Conservation (phyloP, 2,113 vertebrate species). For the Colistium nudipinnis region DNA sequence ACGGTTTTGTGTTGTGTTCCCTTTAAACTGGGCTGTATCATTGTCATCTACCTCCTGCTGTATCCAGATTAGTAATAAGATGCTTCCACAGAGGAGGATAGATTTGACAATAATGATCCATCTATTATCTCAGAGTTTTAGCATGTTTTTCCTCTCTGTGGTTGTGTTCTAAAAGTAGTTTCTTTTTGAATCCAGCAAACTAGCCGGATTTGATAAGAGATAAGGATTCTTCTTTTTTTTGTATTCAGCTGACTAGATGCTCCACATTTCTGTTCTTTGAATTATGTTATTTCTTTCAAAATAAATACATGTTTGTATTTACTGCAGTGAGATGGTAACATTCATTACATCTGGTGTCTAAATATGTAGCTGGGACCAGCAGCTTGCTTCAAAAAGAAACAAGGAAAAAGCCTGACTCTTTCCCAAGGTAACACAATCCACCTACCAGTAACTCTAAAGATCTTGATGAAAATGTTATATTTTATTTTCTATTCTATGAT, state of each 20-base stretch:
- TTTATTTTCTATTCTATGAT: neutral
- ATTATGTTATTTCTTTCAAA: neutral
- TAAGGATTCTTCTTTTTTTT: neutral
- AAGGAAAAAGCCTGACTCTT: neutral
- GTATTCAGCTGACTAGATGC: neutral
- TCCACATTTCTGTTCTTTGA: neutral
- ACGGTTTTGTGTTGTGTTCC: conserved; percentile 22
- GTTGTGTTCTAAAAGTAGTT: neutral
- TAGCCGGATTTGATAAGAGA: neutral
- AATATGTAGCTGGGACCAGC: neutral
- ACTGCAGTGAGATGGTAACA: neutral
- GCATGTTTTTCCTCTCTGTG: neutral
- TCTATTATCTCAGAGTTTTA: conserved; percentile 24
- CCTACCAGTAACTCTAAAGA: neutral
- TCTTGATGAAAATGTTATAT: neutral
- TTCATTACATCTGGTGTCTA: neutral
- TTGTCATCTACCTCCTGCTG: conserved; percentile 29
- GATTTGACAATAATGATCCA: neutral
- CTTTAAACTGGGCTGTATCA: conserved; percentile 27
- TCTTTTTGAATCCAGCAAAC: neutral
- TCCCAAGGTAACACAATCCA: neutral
- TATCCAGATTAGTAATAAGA: conserved; percentile 41
- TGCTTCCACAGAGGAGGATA: conserved; percentile 4
- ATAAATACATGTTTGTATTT: neutral
- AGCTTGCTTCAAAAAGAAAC: neutral